Percentiles rank a stretch among this genome's conserved stretches.
Conservation (phyloP, 1,140 invertebrate species). For the Uloborus diversus region DNA sequence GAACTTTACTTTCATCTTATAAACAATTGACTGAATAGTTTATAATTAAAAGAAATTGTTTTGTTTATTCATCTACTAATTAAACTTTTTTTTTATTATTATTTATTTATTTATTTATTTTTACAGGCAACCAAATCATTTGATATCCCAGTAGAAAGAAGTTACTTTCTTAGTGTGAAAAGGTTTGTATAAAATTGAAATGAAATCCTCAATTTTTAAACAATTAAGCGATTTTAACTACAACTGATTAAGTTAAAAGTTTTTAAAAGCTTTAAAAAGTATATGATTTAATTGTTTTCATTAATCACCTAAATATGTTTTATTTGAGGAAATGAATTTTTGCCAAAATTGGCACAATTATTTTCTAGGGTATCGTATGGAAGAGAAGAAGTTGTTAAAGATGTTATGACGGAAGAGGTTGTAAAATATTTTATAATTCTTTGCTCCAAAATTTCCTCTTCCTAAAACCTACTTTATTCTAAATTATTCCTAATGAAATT, state of each 20-base stretch:
- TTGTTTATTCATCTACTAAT: background rate
- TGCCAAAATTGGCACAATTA: too few species aligned
- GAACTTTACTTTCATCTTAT: background rate
- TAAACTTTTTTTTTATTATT: background rate
- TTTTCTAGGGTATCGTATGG: conserved; percentile 76
- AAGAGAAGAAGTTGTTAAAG: conserved; percentile 70
- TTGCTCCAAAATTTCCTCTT: background rate
- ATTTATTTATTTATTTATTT: background rate
- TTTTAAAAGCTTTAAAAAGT: background rate
- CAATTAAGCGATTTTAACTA: too few species aligned
- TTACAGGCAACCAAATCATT: conserved; percentile 64
- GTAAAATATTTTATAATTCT: background rate
- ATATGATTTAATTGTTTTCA: background rate
- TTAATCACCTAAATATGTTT: background rate
- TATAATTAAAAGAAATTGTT: background rate
- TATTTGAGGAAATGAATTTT: too few species aligned
- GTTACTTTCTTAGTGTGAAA: conserved; percentile 87
- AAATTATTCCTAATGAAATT: background rate
- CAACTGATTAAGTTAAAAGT: too few species aligned
- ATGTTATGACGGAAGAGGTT: conserved; percentile 47
- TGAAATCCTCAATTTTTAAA: too few species aligned
- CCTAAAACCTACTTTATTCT: background rate
- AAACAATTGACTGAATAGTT: background rate
- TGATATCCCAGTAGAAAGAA: conserved; percentile 80
- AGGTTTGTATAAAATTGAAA: too few species aligned